A percentile compares a stretch with the other conserved stretches of the same genome.
Conservation (phyloP, 1,140 invertebrate genomes). For the Drosophila willistoni region DNA sequence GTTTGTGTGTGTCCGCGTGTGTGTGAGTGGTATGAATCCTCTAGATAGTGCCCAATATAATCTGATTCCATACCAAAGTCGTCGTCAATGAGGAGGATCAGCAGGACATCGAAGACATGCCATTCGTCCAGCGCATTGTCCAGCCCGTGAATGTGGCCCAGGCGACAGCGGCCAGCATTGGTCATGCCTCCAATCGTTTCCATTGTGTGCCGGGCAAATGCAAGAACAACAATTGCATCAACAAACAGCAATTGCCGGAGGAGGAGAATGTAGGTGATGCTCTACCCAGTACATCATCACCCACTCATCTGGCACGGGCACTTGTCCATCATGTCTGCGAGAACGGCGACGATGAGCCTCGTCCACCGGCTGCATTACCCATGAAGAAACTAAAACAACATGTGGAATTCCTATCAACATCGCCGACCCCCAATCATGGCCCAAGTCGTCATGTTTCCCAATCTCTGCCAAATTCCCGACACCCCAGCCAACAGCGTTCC, state of each 20-base stretch:
- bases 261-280: slow-evolving; percentile 38
- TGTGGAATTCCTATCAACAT: slow-evolving; percentile 72
- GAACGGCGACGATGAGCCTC: slow-evolving; percentile 39
- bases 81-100: slow-evolving; percentile 42
- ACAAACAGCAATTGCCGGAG: slow-evolving; percentile 42
- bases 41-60: slow-evolving; percentile 23
- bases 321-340: slow-evolving; percentile 52
- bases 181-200: slow-evolving; percentile 68
- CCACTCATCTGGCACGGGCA: slow-evolving; percentile 40
- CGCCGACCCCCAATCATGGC: slow-evolving; percentile 42
- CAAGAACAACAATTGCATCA: slow-evolving; percentile 81
- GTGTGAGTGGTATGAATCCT: slow-evolving; percentile 11
- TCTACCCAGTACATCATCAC: slow-evolving; percentile 20
- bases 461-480: slow-evolving; percentile 68
- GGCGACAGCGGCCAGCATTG: slow-evolving; percentile 84
- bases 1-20: slow-evolving; percentile 22
- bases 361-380: slow-evolving; percentile 58
- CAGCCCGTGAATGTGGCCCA: slow-evolving; percentile 88
- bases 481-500: slow-evolving; percentile 64
- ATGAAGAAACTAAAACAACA: slow-evolving; percentile 80
- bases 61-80: slow-evolving; percentile 1
- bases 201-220: slow-evolving; percentile 76
- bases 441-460: slow-evolving; percentile 46
- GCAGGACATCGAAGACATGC: slow-evolving; percentile 84
- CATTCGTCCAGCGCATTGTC: slow-evolving; percentile 89